These are phyloP conservation scores for Hirundo rustica DNA, from an alignment of 2,797 vertebrate species.

Conservation along the genomic window DNA sequence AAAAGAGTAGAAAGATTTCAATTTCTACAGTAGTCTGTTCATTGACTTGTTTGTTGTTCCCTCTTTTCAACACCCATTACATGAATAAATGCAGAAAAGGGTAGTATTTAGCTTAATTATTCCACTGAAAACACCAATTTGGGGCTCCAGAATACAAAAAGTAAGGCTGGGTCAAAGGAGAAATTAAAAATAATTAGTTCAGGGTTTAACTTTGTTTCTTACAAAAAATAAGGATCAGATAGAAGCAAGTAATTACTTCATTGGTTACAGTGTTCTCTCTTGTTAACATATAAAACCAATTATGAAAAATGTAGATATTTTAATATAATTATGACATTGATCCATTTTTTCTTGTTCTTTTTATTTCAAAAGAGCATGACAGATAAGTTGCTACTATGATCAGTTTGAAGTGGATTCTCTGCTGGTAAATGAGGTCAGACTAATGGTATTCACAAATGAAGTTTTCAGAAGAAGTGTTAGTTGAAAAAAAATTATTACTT, in stretches of 20 bases:
- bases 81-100: slow-evolving; percentile 10
- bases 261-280: not conserved
- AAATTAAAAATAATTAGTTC: slow-evolving; percentile 14
- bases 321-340: slow-evolving; percentile 6
- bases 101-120: slow-evolving; percentile 37
- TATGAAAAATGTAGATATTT: slow-evolving; percentile 33
- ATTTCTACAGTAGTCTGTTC: not conserved
- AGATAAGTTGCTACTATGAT: slow-evolving; percentile 32
- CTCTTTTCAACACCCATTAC: not conserved
- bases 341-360: slow-evolving; percentile 16
- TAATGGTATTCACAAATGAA: slow-evolving; percentile 39
- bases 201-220: not conserved
- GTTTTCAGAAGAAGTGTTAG: not conserved
- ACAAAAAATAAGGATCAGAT: not conserved
- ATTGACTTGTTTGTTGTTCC: slow-evolving; percentile 8
- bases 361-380: slow-evolving; percentile 16
- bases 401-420: slow-evolving; percentile 24
- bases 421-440: slow-evolving; percentile 39
- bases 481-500: not conserved
- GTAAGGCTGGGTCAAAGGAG: not conserved
- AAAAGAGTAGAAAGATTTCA: not conserved
- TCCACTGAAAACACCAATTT: not conserved
- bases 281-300: slow-evolving; percentile 27
- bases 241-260: slow-evolving; percentile 19
- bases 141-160: not conserved